Conservation (phyloP, 2,113 vertebrate genomes). For the Hippocampus guttulatus region DNA sequence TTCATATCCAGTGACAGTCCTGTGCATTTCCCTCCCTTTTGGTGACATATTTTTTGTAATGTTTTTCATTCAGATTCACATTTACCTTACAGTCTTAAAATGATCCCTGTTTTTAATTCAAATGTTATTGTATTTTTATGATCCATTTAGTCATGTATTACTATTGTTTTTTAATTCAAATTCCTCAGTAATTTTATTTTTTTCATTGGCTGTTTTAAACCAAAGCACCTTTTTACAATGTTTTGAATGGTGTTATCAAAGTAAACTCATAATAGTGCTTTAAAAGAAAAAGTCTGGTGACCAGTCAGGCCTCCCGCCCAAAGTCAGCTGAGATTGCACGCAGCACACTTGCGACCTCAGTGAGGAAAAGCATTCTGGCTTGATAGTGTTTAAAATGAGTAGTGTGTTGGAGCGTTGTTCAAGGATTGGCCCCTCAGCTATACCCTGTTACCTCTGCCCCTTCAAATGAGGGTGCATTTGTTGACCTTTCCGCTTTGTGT, state of each 20-base stretch:
- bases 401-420: slow-evolving; percentile 26
- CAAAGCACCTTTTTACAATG: background rate
- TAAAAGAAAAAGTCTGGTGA: background rate
- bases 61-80: background rate
- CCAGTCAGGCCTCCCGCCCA: background rate
- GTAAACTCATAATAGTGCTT: background rate
- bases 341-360: background rate
- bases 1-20: background rate
- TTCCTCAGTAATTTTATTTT: background rate
- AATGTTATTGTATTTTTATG: background rate
- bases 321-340: background rate
- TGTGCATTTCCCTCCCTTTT: background rate
- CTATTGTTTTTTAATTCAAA: background rate
- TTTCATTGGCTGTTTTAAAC: background rate
- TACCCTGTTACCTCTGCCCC: slow-evolving; percentile 21
- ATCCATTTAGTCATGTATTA: background rate
- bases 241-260: background rate
- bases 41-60: background rate
- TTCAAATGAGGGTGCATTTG: slow-evolving; percentile 37
- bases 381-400: slow-evolving; percentile 41
- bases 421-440: slow-evolving; percentile 16
- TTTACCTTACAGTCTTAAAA: background rate
- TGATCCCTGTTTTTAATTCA: background rate
- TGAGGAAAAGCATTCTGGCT: background rate
- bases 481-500: slow-evolving; percentile 37